These are phyloP conservation scores for Temnothorax nylanderi DNA, from an alignment of 1,140 invertebrate genomes.

Conservation along the genomic window DNA sequence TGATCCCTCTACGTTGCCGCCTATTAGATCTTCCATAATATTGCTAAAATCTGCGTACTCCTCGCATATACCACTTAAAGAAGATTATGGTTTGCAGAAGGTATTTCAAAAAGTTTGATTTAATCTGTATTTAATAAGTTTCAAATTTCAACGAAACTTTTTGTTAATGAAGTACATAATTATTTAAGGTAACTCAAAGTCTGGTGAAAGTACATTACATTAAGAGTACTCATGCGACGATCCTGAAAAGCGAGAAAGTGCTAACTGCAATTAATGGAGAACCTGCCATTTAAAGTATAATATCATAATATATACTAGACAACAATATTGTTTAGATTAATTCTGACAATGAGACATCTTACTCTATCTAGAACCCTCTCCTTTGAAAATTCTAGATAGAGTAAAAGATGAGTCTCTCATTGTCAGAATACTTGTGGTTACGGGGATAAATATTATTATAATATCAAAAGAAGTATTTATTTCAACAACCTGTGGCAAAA, in stretches of 20 bases:
- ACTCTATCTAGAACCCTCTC: too few relatives aligned
- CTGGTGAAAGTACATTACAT: not conserved
- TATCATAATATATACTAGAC: too few relatives aligned
- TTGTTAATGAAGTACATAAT: not conserved
- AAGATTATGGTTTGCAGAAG: slow-evolving; percentile 88
- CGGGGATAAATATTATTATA: too few relatives aligned
- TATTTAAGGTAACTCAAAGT: not conserved
- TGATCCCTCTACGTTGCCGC: slow-evolving; percentile 76
- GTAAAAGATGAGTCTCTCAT: too few relatives aligned
- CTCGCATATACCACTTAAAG: slow-evolving; percentile 84
- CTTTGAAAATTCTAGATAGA: too few relatives aligned
- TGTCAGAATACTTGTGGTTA: too few relatives aligned
- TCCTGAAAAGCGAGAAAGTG: not conserved
- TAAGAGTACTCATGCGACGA: not conserved
- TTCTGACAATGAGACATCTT: too few relatives aligned
- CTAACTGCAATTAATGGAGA: not conserved
- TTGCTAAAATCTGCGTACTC: slow-evolving; percentile 88
- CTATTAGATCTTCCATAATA: slow-evolving; percentile 87
- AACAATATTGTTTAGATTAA: too few relatives aligned
- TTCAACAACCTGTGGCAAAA: too few relatives aligned
- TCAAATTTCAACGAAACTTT: not conserved
- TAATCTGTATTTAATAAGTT: not conserved
- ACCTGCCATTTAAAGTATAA: too few relatives aligned
- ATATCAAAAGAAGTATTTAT: too few relatives aligned
- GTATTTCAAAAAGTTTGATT: slow-evolving; percentile 45